A percentile compares a stretch with the other conserved stretches of the same genome.
Evolutionary conservation across 2,888 invertebrate species (phyloP).

Genomic region (Endomychus coccineus): DNA sequence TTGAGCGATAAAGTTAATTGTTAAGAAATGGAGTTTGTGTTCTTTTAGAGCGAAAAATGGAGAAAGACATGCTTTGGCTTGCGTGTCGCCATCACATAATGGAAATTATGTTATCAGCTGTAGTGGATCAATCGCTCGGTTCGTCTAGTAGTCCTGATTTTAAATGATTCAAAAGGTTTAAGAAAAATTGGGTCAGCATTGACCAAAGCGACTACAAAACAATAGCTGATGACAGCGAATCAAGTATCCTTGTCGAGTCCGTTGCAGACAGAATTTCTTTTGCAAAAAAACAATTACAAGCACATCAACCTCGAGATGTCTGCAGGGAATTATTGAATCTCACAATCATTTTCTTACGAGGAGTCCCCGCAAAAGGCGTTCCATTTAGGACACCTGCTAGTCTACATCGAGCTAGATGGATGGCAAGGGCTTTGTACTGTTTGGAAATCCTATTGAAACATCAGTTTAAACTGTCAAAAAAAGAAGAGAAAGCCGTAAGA

Average conservation of each 20-base stretch:
- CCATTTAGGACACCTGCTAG: neutral
- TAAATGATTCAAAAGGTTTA: neutral
- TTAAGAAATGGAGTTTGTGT: no score
- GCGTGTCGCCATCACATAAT: constrained; percentile 2
- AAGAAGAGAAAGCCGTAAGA: no score
- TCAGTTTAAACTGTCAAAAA: constrained; percentile 2
- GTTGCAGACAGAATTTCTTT: neutral
- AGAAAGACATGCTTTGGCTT: neutral
- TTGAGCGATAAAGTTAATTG: no score
- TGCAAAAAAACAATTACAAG: constrained; percentile 1
- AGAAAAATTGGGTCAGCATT: no score
- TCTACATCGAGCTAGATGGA: neutral
- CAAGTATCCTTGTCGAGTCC: no score
- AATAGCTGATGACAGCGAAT: no score
- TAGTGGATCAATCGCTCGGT: constrained; percentile 3
- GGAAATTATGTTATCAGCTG: neutral
- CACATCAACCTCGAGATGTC: constrained; percentile 1
- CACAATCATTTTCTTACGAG: neutral
- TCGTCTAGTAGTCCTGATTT: constrained; percentile 1
- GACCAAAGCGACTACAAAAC: constrained; percentile 3
- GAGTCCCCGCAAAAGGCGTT: neutral
- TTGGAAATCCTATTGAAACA: constrained; percentile 1
- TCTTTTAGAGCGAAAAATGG: no score
- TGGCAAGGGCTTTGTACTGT: neutral
- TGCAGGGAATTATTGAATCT: no score